These are phyloP conservation scores for Patiria pectinifera DNA, from an alignment of 53 echinoderm and acorn worm species.

Conservation along the genomic window DNA sequence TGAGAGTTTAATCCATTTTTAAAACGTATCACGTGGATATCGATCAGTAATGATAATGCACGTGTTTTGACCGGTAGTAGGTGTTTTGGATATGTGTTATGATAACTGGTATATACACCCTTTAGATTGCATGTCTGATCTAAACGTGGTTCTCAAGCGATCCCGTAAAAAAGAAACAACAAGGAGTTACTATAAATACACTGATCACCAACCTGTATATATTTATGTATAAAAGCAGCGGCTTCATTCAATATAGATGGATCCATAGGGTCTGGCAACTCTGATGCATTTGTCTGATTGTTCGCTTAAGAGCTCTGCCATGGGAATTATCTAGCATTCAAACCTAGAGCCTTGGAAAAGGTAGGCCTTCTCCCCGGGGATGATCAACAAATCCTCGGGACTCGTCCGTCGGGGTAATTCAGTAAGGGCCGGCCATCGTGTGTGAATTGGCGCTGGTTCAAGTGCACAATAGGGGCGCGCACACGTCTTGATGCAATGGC, in stretches of 20 bases:
- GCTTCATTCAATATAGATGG: slow-evolving; percentile 9
- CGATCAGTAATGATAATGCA: too few relatives aligned
- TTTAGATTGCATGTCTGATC: too few relatives aligned
- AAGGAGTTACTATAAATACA: slow-evolving; percentile 25
- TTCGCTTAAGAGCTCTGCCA: slow-evolving; percentile 21
- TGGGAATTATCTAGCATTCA: background rate
- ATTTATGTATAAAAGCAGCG: background rate
- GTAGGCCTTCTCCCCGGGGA: slow-evolving; percentile 30
- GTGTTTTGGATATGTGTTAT: too few relatives aligned
- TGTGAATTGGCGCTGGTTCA: slow-evolving; percentile 23
- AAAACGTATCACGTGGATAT: too few relatives aligned
- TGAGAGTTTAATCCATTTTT: too few relatives aligned
- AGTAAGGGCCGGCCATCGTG: slow-evolving; percentile 20
- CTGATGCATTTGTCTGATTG: slow-evolving; percentile 29
- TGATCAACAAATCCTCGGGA: slow-evolving; percentile 27
- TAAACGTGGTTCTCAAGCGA: too few relatives aligned
- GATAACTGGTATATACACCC: too few relatives aligned
- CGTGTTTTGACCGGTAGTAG: too few relatives aligned
- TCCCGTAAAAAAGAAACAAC: background rate
- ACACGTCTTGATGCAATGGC: slow-evolving; percentile 12
- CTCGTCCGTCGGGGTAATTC: slow-evolving; percentile 40
- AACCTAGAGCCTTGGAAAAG: background rate
- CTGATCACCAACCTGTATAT: background rate
- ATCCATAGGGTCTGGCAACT: background rate
- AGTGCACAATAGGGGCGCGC: slow-evolving; percentile 2